phyloP scores from a whole-genome alignment of 2,888 invertebrate species.

The Stenotaenia linearis region DNA sequence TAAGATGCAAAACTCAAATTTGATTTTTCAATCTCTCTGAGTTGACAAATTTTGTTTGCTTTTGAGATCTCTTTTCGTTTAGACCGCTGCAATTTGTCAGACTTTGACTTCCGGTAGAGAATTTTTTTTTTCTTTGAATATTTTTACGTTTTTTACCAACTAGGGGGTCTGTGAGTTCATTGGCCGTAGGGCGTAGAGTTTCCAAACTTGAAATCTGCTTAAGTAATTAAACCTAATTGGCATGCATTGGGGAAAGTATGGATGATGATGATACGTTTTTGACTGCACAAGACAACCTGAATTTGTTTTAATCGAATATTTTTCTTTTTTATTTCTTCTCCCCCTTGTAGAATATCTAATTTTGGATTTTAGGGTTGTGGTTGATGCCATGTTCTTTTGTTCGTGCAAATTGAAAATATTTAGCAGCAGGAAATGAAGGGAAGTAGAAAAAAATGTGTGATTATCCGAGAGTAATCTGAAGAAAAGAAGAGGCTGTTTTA shows the following conservation, averaged over 20 bases:
- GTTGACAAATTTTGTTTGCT: not conserved
- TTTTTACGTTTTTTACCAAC: not conserved
- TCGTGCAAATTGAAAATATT: slow-evolving; percentile 13
- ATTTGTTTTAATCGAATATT: not conserved
- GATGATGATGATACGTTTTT: not conserved
- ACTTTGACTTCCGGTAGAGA: not conserved
- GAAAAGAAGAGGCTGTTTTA: not conserved
- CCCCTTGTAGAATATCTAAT: too few species aligned
- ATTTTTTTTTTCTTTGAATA: not conserved
- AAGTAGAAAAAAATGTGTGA: slow-evolving; percentile 7
- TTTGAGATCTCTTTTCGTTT: not conserved
- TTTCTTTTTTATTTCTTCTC: not conserved
- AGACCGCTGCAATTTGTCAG: not conserved
- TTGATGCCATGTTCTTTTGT: not conserved
- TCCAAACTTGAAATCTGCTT: not conserved
- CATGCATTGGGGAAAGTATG: not conserved
- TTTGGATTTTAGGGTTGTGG: not conserved
- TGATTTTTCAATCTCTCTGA: not conserved
- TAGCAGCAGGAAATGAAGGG: slow-evolving; percentile 21
- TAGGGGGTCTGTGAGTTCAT: not conserved
- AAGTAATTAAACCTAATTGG: not conserved
- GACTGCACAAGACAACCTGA: not conserved
- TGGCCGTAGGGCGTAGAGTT: not conserved
- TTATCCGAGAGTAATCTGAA: not conserved
- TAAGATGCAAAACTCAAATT: too few species aligned